Conservation (phyloP, 2,888 invertebrate genomes). For the Nysson spinosus region DNA sequence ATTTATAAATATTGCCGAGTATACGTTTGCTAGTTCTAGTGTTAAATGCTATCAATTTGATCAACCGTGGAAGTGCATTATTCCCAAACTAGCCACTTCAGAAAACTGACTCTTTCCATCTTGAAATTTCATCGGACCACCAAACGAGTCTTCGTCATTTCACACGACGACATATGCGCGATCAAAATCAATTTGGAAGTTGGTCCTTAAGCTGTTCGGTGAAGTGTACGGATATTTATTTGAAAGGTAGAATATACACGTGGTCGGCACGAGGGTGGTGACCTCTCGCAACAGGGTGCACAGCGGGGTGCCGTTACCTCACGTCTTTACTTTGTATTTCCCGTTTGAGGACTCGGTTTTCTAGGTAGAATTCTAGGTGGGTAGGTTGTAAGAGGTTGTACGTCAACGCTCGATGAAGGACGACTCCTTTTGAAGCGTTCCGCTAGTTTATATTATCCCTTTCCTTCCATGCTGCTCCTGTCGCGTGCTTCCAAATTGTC, state of each 20-base stretch:
- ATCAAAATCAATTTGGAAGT: no score
- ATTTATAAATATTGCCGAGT: no score
- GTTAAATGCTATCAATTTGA: no score
- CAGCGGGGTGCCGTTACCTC: slow-evolving; percentile 49
- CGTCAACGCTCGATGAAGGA: slow-evolving; percentile 47
- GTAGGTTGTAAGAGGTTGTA: slow-evolving; percentile 44
- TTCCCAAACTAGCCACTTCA: not conserved
- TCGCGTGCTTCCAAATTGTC: slow-evolving; percentile 37
- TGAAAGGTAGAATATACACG: slow-evolving; percentile 21
- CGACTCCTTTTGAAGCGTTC: slow-evolving; percentile 54
- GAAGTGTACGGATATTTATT: slow-evolving; percentile 22
- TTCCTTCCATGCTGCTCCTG: slow-evolving; percentile 26
- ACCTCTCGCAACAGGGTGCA: slow-evolving; percentile 56
- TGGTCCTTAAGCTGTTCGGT: no score
- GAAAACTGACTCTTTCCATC: not conserved
- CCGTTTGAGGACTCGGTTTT: slow-evolving; percentile 30
- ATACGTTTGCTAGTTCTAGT: no score
- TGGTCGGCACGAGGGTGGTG: slow-evolving; percentile 53
- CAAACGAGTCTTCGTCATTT: not conserved
- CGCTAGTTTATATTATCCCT: slow-evolving; percentile 58
- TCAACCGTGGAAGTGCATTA: no score
- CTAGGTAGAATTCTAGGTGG: slow-evolving; percentile 45
- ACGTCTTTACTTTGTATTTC: slow-evolving; percentile 35
- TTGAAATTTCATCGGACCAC: not conserved
- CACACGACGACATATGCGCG: no score